These are phyloP conservation scores for Petrocephalus zakoni DNA, from an alignment of 2,113 vertebrate species.

Conservation along the genomic window DNA sequence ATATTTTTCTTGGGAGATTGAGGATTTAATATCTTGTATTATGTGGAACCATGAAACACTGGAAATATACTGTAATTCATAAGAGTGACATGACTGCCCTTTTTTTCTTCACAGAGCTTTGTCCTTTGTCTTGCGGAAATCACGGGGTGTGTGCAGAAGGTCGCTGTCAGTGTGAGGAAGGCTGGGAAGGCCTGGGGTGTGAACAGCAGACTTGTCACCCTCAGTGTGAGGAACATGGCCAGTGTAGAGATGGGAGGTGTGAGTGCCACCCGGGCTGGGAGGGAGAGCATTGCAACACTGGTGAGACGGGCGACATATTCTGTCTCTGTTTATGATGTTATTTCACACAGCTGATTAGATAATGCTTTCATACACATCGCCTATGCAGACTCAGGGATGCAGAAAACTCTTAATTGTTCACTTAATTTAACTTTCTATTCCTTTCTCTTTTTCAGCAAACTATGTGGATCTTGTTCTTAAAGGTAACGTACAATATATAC, in stretches of 20 bases:
- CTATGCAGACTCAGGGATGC: not conserved
- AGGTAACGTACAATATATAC: constrained; percentile 14
- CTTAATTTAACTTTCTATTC: not conserved
- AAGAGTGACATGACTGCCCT: not conserved
- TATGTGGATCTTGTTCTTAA: constrained; percentile 22
- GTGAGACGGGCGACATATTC: constrained; percentile 58
- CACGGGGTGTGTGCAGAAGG: constrained; percentile 84
- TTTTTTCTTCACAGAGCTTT: constrained; percentile 71
- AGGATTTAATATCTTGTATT: not conserved
- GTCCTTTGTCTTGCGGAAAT: constrained; percentile 83
- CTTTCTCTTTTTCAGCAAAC: constrained; percentile 1
- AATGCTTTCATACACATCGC: not conserved
- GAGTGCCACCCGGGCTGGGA: constrained; percentile 97
- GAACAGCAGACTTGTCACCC: constrained; percentile 85
- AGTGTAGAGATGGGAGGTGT: constrained; percentile 89
- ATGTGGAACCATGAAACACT: not conserved
- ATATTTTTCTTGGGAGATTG: not conserved
- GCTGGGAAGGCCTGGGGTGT: constrained; percentile 85
- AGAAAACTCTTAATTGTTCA: not conserved
- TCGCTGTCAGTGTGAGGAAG: constrained; percentile 86
- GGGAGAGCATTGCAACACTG: constrained; percentile 93
- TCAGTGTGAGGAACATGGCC: constrained; percentile 87
- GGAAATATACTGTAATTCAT: not conserved
- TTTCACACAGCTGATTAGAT: not conserved
- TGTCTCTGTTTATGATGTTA: not conserved